These are phyloP conservation scores for Tuta absoluta DNA, from an alignment of 2,888 invertebrate species.

Conservation along the genomic window DNA sequence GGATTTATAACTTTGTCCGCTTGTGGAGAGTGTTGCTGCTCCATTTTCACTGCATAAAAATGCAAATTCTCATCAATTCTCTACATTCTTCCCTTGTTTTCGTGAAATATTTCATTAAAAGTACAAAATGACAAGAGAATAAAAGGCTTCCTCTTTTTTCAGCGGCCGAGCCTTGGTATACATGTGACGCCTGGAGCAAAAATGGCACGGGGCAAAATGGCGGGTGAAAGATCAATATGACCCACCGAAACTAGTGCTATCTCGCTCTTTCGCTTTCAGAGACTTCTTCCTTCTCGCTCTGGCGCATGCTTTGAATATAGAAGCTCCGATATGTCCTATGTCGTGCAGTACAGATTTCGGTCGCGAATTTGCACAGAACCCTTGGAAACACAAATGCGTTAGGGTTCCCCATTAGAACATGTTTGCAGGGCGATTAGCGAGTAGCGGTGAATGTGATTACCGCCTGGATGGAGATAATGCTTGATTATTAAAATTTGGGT, in stretches of 20 bases:
- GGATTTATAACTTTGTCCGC: constrained; percentile 41
- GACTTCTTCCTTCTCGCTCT: constrained; percentile 52
- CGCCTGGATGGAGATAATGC: constrained; percentile 61
- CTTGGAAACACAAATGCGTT: constrained; percentile 51
- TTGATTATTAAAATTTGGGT: constrained; percentile 64
- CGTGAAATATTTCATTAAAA: constrained; percentile 73
- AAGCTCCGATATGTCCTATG: constrained; percentile 75
- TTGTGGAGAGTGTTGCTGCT: constrained; percentile 42
- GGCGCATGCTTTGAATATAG: constrained; percentile 60
- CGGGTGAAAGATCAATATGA: constrained; percentile 82
- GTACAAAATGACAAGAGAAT: constrained; percentile 72
- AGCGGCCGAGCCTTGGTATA: constrained; percentile 55
- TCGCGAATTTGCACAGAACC: constrained; percentile 59
- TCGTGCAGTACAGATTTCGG: constrained; percentile 55
- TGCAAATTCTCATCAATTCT: constrained; percentile 67
- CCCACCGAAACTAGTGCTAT: constrained; percentile 70
- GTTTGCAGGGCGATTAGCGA: constrained; percentile 68
- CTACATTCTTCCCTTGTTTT: constrained; percentile 57
- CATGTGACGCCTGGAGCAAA: constrained; percentile 76
- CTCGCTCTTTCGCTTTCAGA: constrained; percentile 49
- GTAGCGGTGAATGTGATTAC: constrained; percentile 64
- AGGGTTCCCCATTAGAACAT: constrained; percentile 51
- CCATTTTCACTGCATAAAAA: constrained; percentile 66
- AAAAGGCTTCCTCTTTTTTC: constrained; percentile 67
- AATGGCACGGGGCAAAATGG: constrained; percentile 78